A percentile compares a stretch with the other conserved stretches of the same genome.
These are phyloP conservation scores for Ciconia nigra DNA, from an alignment of 2,797 vertebrate genomes.

Conservation along the genomic window DNA sequence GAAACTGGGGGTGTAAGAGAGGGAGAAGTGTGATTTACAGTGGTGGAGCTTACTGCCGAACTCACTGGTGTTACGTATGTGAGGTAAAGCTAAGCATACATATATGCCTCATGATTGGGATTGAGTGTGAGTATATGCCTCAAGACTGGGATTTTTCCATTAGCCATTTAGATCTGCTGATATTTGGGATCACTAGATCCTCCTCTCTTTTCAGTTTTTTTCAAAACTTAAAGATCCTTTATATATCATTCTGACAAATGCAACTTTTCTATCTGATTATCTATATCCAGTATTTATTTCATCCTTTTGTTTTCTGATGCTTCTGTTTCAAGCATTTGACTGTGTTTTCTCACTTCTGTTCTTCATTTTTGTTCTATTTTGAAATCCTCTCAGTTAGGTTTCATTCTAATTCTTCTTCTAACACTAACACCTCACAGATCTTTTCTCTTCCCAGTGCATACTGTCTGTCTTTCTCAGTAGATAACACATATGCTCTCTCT, in stretches of 20 bases:
- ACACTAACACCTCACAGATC: background rate
- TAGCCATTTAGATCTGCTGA: background rate
- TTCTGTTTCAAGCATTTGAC: background rate
- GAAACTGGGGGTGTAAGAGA: slow-evolving; percentile 31
- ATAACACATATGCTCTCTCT: background rate
- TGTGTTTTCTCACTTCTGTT: background rate
- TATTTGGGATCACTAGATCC: background rate
- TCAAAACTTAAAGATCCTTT: background rate
- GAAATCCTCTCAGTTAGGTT: slow-evolving; percentile 1
- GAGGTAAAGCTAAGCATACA: slow-evolving; percentile 48
- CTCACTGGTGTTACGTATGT: slow-evolving; percentile 15
- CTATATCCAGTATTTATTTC: background rate
- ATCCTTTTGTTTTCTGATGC: background rate
- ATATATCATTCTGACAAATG: background rate
- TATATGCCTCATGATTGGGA: background rate
- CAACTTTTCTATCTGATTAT: background rate
- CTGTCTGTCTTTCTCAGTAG: background rate
- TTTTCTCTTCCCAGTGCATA: background rate
- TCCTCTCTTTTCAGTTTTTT: background rate
- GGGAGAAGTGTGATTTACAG: slow-evolving; percentile 44
- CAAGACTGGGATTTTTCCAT: background rate
- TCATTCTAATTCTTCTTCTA: slow-evolving; percentile 15
- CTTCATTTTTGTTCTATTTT: background rate
- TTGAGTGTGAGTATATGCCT: background rate
- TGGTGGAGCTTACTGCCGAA: slow-evolving; percentile 28